Percentiles rank a stretch among this genome's conserved stretches.
phyloP scores from a whole-genome alignment of 2,888 invertebrate genomes.

The Machimus rusticus region DNA sequence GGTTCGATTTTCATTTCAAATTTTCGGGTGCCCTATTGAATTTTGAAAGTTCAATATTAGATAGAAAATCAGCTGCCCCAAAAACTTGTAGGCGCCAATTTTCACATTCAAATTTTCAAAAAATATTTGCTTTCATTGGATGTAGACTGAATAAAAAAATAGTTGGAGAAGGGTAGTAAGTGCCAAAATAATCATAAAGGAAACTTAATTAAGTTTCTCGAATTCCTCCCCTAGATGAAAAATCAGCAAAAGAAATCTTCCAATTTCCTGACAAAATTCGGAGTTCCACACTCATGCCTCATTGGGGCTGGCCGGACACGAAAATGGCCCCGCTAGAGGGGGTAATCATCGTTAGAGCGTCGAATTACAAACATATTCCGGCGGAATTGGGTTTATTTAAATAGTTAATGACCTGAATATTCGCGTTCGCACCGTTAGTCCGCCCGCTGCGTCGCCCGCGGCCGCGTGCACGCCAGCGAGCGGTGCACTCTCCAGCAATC shows the following conservation, averaged over 20 bases:
- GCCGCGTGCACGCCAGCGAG: background rate
- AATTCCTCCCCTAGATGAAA: background rate
- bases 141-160: background rate
- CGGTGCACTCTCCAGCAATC: background rate
- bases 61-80: too few species aligned
- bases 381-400: slow-evolving; percentile 21
- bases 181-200: background rate
- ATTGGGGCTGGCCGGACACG: background rate
- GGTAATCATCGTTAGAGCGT: background rate
- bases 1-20: too few species aligned
- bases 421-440: slow-evolving; percentile 5
- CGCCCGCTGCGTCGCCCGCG: background rate
- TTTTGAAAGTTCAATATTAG: too few species aligned
- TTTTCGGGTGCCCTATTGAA: too few species aligned
- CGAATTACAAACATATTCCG: slow-evolving; percentile 23
- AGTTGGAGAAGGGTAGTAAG: background rate
- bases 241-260: background rate
- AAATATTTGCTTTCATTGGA: background rate
- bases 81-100: too few species aligned
- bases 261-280: background rate
- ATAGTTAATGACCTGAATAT: slow-evolving; percentile 37
- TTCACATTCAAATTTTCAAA: too few species aligned
- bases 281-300: too few species aligned
- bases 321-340: background rate
- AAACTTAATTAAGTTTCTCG: background rate